Evolutionary conservation across 2,888 invertebrate genomes (phyloP).

Genomic region (Dolichopus griseipennis): DNA sequence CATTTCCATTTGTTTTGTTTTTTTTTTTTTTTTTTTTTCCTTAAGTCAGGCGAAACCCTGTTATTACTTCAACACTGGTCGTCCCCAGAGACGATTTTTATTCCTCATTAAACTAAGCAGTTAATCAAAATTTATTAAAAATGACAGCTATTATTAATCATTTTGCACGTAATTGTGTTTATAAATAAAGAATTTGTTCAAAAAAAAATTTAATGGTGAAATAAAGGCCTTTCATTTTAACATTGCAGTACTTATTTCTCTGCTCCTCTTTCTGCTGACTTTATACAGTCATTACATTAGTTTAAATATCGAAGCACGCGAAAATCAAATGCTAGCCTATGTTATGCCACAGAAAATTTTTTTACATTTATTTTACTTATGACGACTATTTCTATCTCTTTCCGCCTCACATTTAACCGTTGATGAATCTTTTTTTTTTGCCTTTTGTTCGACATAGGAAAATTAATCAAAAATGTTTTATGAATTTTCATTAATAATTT

Average conservation of each 20-base stretch:
- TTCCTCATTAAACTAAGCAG: constrained; percentile 7
- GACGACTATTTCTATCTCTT: too few species aligned
- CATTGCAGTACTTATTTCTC: too few species aligned
- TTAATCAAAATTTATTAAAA: constrained; percentile 11
- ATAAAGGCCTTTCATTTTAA: too few species aligned
- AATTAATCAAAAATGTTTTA: too few species aligned
- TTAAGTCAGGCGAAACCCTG: not conserved
- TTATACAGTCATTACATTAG: too few species aligned
- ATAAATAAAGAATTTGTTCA: not conserved
- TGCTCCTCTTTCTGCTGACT: too few species aligned
- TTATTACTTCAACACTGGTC: not conserved
- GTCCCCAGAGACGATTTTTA: not conserved
- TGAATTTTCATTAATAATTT: too few species aligned
- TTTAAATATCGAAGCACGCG: too few species aligned
- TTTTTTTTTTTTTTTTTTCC: not conserved
- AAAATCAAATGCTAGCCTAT: too few species aligned
- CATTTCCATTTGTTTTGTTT: not conserved
- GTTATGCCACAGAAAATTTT: too few species aligned
- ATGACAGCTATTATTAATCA: constrained; percentile 10
- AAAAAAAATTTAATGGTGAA: not conserved
- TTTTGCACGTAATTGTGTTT: not conserved
- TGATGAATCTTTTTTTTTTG: not conserved
- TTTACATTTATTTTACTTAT: too few species aligned
- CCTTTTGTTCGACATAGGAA: not conserved
- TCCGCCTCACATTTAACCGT: too few species aligned